A percentile compares a stretch with the other conserved stretches of the same genome.
phyloP scores from a whole-genome alignment of 2,797 vertebrate genomes.

The Salarias fasciatus region DNA sequence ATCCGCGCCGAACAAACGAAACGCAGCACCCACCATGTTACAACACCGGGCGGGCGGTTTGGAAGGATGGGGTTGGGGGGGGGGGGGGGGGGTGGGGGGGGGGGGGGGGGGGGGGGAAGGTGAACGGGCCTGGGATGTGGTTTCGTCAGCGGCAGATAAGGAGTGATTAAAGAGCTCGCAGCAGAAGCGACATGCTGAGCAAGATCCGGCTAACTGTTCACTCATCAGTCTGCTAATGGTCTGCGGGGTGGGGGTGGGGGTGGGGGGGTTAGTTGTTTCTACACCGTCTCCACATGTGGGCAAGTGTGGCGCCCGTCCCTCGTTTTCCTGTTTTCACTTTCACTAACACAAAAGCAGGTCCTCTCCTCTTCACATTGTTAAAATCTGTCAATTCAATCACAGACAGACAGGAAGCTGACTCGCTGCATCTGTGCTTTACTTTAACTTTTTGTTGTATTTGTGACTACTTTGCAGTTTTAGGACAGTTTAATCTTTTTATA shows the following conservation, averaged over 20 bases:
- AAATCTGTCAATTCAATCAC: no score
- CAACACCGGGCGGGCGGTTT: constrained; percentile 50
- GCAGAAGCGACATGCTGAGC: constrained; percentile 84
- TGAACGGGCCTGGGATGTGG: constrained; percentile 7
- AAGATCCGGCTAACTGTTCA: constrained; percentile 84
- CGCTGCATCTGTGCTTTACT: no score
- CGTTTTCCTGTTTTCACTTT: no score
- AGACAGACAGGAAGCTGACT: no score
- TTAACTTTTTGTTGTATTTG: no score
- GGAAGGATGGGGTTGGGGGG: no score
- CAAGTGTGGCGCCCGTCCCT: no score
- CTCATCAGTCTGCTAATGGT: constrained; percentile 89
- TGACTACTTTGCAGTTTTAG: no score
- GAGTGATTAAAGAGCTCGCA: constrained; percentile 89
- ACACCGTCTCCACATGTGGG: constrained; percentile 76
- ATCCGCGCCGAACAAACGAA: constrained; percentile 48
- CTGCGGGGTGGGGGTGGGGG: constrained; percentile 64
- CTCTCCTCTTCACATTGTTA: neutral
- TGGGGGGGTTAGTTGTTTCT: constrained; percentile 82
- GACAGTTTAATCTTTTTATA: no score
- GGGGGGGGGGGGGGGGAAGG: constrained; percentile 9
- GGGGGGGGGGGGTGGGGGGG: no score
- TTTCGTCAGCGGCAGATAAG: constrained; percentile 81
- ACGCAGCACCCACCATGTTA: constrained; percentile 61
- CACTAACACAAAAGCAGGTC: no score